phyloP scores from a whole-genome alignment of 2,797 vertebrate species.

The Diglossa cyanea region DNA sequence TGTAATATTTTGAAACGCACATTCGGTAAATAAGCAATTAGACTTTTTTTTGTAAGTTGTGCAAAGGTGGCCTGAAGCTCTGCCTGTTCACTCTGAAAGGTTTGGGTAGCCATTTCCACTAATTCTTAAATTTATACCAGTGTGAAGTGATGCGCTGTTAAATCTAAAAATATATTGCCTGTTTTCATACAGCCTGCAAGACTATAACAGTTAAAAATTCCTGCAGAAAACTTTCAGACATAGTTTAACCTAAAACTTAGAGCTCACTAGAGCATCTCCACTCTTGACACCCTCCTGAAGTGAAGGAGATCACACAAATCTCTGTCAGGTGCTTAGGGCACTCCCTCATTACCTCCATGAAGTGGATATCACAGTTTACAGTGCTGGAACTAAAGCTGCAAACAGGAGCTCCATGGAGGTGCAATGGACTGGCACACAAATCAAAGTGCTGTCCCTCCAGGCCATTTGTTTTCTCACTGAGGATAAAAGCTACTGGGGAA shows the following conservation, averaged over 20 bases:
- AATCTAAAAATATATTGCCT: background rate
- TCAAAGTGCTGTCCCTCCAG: background rate
- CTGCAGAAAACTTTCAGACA: background rate
- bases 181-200: background rate
- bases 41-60: background rate
- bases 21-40: background rate
- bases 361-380: background rate
- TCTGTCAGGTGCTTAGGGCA: background rate
- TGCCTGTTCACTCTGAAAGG: background rate
- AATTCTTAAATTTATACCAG: background rate
- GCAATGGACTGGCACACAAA: background rate
- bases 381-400: background rate
- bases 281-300: background rate
- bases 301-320: background rate
- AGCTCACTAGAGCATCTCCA: background rate
- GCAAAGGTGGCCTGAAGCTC: background rate
- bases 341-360: background rate
- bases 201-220: background rate
- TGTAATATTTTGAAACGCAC: constrained; percentile 50
- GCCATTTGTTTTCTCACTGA: background rate
- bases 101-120: background rate
- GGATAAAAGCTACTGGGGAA: background rate
- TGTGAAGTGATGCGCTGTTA: background rate
- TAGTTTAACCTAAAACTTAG: background rate
- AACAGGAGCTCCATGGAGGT: background rate